Conservation (phyloP, 2,797 vertebrate species). For the Diplodus sargus region DNA sequence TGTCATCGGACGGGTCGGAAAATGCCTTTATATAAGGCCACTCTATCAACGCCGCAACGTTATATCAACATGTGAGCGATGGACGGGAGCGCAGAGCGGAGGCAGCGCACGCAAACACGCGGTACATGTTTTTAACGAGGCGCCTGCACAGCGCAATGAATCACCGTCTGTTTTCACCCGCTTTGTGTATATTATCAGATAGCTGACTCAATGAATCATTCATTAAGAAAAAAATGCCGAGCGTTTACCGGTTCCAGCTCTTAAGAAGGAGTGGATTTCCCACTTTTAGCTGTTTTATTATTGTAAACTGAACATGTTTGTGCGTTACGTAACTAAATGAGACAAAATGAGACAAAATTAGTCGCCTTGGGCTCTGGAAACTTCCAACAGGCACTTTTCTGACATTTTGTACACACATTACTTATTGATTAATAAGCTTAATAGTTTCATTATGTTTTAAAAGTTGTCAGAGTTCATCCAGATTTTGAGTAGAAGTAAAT, state of each 20-base stretch:
- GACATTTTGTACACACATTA: background rate
- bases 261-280: background rate
- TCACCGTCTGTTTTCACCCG: constrained; percentile 23
- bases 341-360: background rate
- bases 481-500: no score
- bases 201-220: background rate
- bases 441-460: background rate
- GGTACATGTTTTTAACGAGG: constrained; percentile 28
- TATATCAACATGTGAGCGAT: constrained; percentile 50
- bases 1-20: constrained; percentile 45
- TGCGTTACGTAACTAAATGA: background rate
- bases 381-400: background rate
- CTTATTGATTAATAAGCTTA: background rate
- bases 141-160: constrained; percentile 14
- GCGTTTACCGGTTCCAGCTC: constrained; percentile 1
- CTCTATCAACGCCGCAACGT: constrained; percentile 43
- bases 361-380: background rate
- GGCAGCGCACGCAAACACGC: constrained; percentile 7
- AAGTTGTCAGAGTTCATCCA: constrained; percentile 5
- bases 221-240: background rate
- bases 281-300: background rate
- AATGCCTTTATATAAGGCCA: constrained; percentile 46
- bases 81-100: constrained; percentile 30
- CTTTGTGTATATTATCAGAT: background rate
- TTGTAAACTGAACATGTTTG: background rate